Evolutionary conservation across 1,140 invertebrate species (phyloP).

Genomic region (Drosophila subpulchrella): DNA sequence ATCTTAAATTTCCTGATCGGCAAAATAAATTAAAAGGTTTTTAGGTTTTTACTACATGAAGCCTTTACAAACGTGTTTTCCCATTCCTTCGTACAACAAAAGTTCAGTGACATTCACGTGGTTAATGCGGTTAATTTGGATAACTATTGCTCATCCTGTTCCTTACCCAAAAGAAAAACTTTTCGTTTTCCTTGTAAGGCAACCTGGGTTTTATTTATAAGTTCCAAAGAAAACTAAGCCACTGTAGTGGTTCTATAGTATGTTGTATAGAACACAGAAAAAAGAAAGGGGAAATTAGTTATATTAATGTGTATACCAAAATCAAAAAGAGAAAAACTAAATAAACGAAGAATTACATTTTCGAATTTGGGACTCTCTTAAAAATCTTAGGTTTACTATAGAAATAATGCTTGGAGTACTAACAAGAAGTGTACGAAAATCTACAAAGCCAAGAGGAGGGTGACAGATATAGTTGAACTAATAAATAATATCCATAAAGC

Average conservation of each 20-base stretch:
- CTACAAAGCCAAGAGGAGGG: neutral
- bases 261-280: neutral
- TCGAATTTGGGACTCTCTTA: neutral
- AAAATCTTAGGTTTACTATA: neutral
- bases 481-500: neutral
- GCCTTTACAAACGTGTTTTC: neutral
- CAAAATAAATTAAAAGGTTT: neutral
- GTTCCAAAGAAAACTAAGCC: conserved; percentile 9
- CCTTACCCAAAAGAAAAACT: conserved; percentile 19
- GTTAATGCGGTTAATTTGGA: conserved; percentile 12
- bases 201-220: conserved; percentile 5
- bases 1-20: too few relatives aligned
- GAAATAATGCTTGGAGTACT: neutral
- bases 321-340: neutral
- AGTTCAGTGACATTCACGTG: conserved; percentile 22
- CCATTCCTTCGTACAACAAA: neutral
- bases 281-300: conserved; percentile 11
- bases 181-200: conserved; percentile 14
- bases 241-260: neutral
- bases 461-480: neutral
- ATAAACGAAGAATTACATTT: neutral
- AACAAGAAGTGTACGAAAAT: neutral
- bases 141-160: neutral
- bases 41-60: too few relatives aligned
- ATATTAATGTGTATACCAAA: conserved; percentile 19